Evolutionary conservation across 2,888 invertebrate species (phyloP).

Genomic region (Tipula helvola): DNA sequence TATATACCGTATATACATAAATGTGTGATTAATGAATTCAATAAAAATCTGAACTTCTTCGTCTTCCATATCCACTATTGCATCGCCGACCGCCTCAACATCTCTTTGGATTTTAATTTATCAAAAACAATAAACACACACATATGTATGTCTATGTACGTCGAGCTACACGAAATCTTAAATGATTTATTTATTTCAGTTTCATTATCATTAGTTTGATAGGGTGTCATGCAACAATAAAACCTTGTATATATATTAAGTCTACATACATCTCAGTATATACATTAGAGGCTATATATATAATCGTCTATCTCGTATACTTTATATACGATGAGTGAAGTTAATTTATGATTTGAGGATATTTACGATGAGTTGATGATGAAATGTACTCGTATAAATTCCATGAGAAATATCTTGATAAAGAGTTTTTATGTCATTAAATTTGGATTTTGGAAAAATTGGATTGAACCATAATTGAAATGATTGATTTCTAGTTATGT

Average conservation of each 20-base stretch:
- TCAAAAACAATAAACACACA: not conserved
- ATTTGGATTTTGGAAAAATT: not conserved
- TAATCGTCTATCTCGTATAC: not conserved
- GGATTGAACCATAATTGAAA: not conserved
- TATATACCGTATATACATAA: not conserved
- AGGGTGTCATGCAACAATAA: not conserved
- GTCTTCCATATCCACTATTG: not conserved
- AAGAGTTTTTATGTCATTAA: not conserved
- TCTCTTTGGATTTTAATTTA: not conserved
- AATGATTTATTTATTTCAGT: not conserved
- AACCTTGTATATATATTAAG: not conserved
- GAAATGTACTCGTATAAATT: not conserved
- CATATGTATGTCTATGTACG: not conserved
- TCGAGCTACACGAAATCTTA: not conserved
- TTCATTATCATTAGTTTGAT: constrained; percentile 4
- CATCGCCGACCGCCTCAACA: not conserved
- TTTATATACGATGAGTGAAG: not conserved
- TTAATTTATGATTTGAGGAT: not conserved
- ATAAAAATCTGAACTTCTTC: not conserved
- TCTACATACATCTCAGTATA: not conserved
- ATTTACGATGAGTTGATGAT: not conserved
- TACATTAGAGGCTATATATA: not conserved
- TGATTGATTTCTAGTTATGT: not conserved
- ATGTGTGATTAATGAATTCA: not conserved
- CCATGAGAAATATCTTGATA: not conserved